These are phyloP conservation scores for Thecocarcelia acutangulata DNA, from an alignment of 2,888 invertebrate genomes.

Conservation along the genomic window DNA sequence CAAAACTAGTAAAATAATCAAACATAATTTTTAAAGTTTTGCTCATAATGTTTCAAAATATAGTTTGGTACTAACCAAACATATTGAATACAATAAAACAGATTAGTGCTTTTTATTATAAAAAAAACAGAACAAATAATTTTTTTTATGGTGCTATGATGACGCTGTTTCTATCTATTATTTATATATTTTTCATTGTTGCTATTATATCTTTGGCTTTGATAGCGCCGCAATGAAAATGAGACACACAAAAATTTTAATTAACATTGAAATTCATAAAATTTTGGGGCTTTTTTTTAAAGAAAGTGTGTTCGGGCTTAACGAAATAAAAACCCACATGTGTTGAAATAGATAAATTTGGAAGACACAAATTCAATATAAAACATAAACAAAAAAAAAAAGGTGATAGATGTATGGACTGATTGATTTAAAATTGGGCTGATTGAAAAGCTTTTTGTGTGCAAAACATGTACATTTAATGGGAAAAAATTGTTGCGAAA, in stretches of 20 bases:
- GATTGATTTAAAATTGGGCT: neutral
- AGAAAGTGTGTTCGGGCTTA: neutral
- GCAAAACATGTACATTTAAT: too few species aligned
- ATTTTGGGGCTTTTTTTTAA: neutral
- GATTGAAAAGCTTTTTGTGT: too few species aligned
- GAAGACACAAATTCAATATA: too few species aligned
- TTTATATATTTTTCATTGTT: conserved; percentile 14
- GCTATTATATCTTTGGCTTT: conserved; percentile 41
- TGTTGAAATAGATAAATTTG: too few species aligned
- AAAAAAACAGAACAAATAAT: conserved; percentile 1
- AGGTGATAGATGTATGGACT: neutral
- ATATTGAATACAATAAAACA: too few species aligned
- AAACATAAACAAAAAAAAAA: too few species aligned
- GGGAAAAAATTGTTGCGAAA: too few species aligned
- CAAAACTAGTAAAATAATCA: too few species aligned
- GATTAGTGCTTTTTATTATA: too few species aligned
- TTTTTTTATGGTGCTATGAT: neutral
- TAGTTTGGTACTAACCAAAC: too few species aligned
- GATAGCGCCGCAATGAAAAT: conserved; percentile 20
- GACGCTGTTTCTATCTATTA: neutral
- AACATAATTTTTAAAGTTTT: too few species aligned
- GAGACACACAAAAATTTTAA: conserved; percentile 13
- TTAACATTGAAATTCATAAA: conserved; percentile 43
- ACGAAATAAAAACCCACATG: neutral
- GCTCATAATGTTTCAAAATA: too few species aligned